Conservation (phyloP, 2,797 vertebrate species). For the Pampus argenteus region DNA sequence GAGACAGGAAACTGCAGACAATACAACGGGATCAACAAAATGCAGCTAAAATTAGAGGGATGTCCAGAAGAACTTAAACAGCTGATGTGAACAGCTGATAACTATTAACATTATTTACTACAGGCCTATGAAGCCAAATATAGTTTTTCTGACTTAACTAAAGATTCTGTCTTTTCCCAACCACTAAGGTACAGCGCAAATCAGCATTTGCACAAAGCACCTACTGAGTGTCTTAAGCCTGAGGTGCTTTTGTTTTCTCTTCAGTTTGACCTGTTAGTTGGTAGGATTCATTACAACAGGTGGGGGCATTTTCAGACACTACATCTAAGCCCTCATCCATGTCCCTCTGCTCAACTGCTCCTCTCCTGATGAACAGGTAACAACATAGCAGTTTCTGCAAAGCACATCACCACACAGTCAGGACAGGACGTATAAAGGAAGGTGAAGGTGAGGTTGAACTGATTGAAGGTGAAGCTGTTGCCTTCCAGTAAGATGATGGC, state of each 20-base stretch:
- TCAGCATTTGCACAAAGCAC: background rate
- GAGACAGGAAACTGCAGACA: no score
- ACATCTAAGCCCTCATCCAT: conserved; percentile 18
- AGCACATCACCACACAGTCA: conserved; percentile 30
- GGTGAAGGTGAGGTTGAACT: conserved; percentile 11
- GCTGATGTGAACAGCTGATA: no score
- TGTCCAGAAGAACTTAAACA: no score
- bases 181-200: background rate
- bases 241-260: no score
- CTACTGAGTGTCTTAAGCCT: background rate
- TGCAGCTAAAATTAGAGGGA: no score
- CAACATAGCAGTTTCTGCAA: conserved; percentile 6
- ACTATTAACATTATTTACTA: no score
- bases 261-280: background rate
- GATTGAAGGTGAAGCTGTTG: conserved; percentile 13
- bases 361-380: conserved; percentile 34
- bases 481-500: conserved; percentile 31
- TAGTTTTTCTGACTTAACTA: no score
- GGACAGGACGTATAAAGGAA: conserved; percentile 28
- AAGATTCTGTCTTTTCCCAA: background rate
- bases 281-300: conserved; percentile 30
- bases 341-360: conserved; percentile 8
- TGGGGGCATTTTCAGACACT: conserved; percentile 24
- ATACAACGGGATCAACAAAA: no score
- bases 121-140: no score